Conservation (phyloP, 2,113 vertebrate genomes). For the Gallinago media region DNA sequence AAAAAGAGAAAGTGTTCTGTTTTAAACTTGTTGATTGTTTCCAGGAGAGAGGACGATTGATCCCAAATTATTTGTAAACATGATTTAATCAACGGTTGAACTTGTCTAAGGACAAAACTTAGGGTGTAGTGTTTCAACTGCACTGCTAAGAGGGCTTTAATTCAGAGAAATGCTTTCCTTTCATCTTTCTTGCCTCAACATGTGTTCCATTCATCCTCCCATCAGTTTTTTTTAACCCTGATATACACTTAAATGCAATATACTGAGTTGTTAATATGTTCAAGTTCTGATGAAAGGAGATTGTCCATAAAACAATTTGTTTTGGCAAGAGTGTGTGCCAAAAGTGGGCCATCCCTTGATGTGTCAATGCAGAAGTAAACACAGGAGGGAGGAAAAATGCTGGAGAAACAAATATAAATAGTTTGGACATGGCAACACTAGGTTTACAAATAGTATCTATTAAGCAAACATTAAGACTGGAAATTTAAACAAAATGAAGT, state of each 20-base stretch:
- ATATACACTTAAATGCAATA: slow-evolving; percentile 27
- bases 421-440: slow-evolving; percentile 56
- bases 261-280: slow-evolving; percentile 55
- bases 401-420: slow-evolving; percentile 73
- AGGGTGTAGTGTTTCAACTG: neutral
- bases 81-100: neutral
- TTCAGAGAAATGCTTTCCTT: slow-evolving; percentile 17
- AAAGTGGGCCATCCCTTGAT: slow-evolving; percentile 73
- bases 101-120: slow-evolving; percentile 9
- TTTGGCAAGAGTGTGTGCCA: slow-evolving; percentile 71
- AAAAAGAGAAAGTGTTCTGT: neutral
- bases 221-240: slow-evolving; percentile 49
- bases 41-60: neutral
- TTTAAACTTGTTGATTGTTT: slow-evolving; percentile 2
- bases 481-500: slow-evolving; percentile 71
- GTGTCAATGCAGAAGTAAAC: slow-evolving; percentile 79
- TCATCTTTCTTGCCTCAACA: slow-evolving; percentile 35
- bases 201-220: slow-evolving; percentile 45
- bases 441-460: slow-evolving; percentile 77
- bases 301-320: slow-evolving; percentile 71
- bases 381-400: slow-evolving; percentile 65
- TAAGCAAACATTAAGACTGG: slow-evolving; percentile 71
- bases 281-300: slow-evolving; percentile 77
- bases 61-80: slow-evolving; percentile 33
- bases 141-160: neutral